A percentile compares a stretch with the other conserved stretches of the same genome.
Evolutionary conservation across 2,888 invertebrate species (phyloP).

Genomic region (Gerris lacustris): DNA sequence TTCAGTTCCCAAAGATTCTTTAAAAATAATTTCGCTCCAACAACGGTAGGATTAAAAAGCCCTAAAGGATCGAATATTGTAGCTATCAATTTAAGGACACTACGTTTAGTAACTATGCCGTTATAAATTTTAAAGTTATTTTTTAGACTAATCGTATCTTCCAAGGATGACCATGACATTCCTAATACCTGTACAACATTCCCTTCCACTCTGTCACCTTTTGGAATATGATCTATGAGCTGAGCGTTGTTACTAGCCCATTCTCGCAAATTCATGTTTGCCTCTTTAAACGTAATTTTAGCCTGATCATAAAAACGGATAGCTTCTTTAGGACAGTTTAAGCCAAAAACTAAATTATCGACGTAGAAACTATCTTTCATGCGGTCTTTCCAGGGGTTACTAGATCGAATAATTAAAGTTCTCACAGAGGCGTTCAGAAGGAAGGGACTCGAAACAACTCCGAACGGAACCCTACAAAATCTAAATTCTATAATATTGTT

Average conservation of each 20-base stretch:
- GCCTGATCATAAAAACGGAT: slow-evolving; percentile 4
- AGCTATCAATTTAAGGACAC: slow-evolving; percentile 2
- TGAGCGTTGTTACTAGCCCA: slow-evolving; percentile 8
- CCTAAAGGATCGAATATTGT: slow-evolving; percentile 16
- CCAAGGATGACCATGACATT: background rate
- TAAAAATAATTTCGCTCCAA: slow-evolving; percentile 6
- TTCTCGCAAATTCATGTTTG: slow-evolving; percentile 10
- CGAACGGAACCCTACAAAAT: slow-evolving; percentile 17
- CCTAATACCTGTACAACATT: background rate
- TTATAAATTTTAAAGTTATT: background rate
- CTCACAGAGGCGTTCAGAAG: background rate
- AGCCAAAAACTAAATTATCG: slow-evolving; percentile 11
- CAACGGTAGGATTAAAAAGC: background rate
- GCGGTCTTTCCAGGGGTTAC: background rate
- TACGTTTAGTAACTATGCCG: slow-evolving; percentile 8
- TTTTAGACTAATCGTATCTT: background rate
- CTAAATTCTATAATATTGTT: slow-evolving; percentile 12
- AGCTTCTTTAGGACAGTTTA: background rate
- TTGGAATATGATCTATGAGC: background rate
- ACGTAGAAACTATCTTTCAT: slow-evolving; percentile 9
- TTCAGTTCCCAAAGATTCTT: background rate
- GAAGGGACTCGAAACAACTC: slow-evolving; percentile 11
- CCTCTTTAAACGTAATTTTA: background rate
- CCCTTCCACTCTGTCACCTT: background rate
- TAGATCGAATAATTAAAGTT: background rate